A percentile compares a stretch with the other conserved stretches of the same genome.
These are phyloP conservation scores for Solenopsis invicta DNA, from an alignment of 1,140 invertebrate genomes.

Conservation along the genomic window DNA sequence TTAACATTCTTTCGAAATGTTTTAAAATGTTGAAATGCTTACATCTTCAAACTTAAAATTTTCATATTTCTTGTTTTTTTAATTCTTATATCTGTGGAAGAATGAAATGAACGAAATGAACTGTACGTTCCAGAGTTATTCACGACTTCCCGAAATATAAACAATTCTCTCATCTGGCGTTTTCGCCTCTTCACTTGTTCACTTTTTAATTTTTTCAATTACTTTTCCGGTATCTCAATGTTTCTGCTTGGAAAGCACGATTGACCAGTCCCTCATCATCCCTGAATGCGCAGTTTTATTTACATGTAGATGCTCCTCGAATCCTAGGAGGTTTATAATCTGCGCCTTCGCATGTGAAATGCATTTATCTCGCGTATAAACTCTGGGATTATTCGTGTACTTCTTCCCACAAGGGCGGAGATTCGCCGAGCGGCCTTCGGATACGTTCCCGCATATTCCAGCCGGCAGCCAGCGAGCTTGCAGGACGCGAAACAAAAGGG, in stretches of 20 bases:
- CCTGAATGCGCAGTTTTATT: background rate
- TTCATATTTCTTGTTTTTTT: background rate
- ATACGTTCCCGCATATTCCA: background rate
- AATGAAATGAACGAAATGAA: no score
- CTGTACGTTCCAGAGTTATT: background rate
- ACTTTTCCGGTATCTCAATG: background rate
- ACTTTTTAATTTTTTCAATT: background rate
- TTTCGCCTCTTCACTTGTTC: background rate
- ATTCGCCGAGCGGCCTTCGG: conserved; percentile 11
- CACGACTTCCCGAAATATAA: background rate
- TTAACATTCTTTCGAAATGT: background rate
- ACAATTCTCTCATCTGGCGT: background rate
- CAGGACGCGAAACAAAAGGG: conserved; percentile 68
- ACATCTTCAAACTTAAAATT: background rate
- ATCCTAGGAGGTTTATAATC: conserved; percentile 18
- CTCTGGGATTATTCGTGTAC: conserved; percentile 37
- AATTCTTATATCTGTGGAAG: background rate
- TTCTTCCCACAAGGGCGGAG: conserved; percentile 18
- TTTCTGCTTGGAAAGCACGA: background rate
- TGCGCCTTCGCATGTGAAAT: background rate
- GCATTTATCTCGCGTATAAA: conserved; percentile 42
- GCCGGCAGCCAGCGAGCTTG: background rate
- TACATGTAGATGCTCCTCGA: no score
- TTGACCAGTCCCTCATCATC: background rate
- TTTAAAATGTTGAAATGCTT: background rate